Evolutionary conservation across 1,140 invertebrate species (phyloP), one percentile per base, ranked within the genome.

Genomic region (Drosophila kepulauana): DNA sequence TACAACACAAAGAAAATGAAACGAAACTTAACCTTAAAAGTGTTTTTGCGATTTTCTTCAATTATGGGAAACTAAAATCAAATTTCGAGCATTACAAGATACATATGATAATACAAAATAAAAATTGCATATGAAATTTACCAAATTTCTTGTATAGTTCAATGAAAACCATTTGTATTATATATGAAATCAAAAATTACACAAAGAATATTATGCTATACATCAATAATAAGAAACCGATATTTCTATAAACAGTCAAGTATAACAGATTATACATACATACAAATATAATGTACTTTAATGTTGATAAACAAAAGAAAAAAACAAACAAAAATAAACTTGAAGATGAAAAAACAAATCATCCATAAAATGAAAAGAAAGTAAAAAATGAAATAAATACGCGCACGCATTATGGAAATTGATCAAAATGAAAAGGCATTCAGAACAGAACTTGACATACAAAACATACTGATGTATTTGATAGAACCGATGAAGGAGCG

Each of bases 101-200:
- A 72, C 65, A 71, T 69, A 48, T 65, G 52, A 58, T 66, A 20
- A 49, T 45, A 51, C 13, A 48, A 30, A 15, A 52, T 20, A 20
- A 58, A 70, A 65, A 79, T 51, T 59, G 63, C 71, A 75, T 61
- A 81, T 86, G 75, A 78, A 75, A 85, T 71, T 81, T 67, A 75
- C 46, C 51, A 86, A 69, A 87, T 87, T 87, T 87, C 75, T 81
- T 87, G 82, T 87, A 87, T 88, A 87, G 84, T 75, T 82, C 76
- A 87, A 82, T 68, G 64, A 82, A 79, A 87, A 74, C 77, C 68
- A 87, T 87, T 88, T 87, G 84, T 87, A 87, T 82, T 75, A 87
- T 87, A 87, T 80, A 87, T 88, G 51, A 88, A 78, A 76, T 63
- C 75, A 79, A 59, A 61, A 57, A 62, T 57, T 48, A 78, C 41